Evolutionary conservation across 2,888 invertebrate genomes (phyloP).

Genomic region (Caenorhabditis imperialis): DNA sequence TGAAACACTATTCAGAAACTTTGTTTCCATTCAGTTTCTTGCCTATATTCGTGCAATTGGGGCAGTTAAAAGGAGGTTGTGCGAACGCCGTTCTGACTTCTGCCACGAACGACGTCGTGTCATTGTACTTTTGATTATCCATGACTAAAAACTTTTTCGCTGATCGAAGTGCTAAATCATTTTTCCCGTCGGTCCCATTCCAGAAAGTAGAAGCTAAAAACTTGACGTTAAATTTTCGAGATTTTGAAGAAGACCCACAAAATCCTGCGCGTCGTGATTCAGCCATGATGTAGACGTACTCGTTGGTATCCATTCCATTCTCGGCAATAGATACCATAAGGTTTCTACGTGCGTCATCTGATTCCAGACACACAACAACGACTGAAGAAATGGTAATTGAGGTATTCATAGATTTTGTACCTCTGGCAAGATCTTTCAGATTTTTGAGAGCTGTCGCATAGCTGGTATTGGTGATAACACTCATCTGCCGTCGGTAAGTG

Average conservation of each 20-base stretch:
- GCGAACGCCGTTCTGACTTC: slow-evolving; percentile 51
- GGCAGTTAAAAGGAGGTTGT: slow-evolving; percentile 57
- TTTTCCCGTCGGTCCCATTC: slow-evolving; percentile 58
- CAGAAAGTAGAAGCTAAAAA: slow-evolving; percentile 33
- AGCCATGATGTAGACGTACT: slow-evolving; percentile 58
- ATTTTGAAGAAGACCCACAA: slow-evolving; percentile 23
- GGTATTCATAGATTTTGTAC: too few relatives aligned
- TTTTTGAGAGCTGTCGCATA: slow-evolving; percentile 45
- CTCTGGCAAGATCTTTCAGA: slow-evolving; percentile 52
- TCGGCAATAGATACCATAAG: slow-evolving; percentile 56
- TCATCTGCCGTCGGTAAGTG: slow-evolving; percentile 57
- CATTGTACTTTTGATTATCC: slow-evolving; percentile 55
- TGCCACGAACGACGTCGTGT: slow-evolving; percentile 38
- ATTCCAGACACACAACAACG: slow-evolving; percentile 68
- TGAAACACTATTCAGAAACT: too few relatives aligned
- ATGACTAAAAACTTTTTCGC: slow-evolving; percentile 49
- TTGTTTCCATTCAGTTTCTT: too few relatives aligned
- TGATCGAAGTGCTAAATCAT: slow-evolving; percentile 47
- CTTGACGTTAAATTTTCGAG: slow-evolving; percentile 1
- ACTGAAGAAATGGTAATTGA: too few relatives aligned
- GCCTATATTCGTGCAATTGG: slow-evolving; percentile 56
- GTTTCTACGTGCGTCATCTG: slow-evolving; percentile 62
- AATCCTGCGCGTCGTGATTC: slow-evolving; percentile 57
- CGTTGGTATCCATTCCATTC: slow-evolving; percentile 54
- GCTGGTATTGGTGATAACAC: slow-evolving; percentile 47